A percentile compares a stretch with the other conserved stretches of the same genome.
Evolutionary conservation across 2,797 vertebrate species (phyloP).

Genomic region (Liasis olivaceus): DNA sequence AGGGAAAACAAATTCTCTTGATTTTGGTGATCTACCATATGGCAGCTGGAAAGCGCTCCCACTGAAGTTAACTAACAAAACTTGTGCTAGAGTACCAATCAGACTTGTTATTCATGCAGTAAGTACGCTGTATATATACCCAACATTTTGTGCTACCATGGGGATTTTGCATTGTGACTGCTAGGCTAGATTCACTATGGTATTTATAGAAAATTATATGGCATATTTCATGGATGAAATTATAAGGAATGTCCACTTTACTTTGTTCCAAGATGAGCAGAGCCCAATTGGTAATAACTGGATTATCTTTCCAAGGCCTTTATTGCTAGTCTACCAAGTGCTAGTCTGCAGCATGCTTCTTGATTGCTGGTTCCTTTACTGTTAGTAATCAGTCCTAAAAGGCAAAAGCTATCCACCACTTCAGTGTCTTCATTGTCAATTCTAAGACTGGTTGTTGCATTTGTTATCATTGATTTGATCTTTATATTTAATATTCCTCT

Average conservation of each 20-base stretch:
- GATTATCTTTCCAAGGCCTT: background rate
- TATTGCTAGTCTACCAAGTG: background rate
- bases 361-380: background rate
- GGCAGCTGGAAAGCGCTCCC: slow-evolving; percentile 87
- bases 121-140: slow-evolving; percentile 69
- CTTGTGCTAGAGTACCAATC: slow-evolving; percentile 87
- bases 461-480: background rate
- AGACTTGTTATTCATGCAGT: slow-evolving; percentile 93
- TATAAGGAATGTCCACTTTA: background rate
- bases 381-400: background rate
- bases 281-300: background rate
- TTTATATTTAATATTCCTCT: background rate
- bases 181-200: background rate
- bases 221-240: background rate
- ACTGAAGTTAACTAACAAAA: slow-evolving; percentile 88
- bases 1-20: slow-evolving; percentile 78
- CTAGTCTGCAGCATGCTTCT: background rate
- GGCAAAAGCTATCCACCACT: background rate
- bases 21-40: slow-evolving; percentile 89
- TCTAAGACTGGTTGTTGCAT: background rate
- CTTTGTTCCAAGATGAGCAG: background rate
- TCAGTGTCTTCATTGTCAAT: background rate
- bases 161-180: background rate
- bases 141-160: background rate
- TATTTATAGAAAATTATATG: background rate